These are phyloP conservation scores for Myotis planiceps DNA, from an alignment of 2,797 vertebrate genomes.

Conservation along the genomic window DNA sequence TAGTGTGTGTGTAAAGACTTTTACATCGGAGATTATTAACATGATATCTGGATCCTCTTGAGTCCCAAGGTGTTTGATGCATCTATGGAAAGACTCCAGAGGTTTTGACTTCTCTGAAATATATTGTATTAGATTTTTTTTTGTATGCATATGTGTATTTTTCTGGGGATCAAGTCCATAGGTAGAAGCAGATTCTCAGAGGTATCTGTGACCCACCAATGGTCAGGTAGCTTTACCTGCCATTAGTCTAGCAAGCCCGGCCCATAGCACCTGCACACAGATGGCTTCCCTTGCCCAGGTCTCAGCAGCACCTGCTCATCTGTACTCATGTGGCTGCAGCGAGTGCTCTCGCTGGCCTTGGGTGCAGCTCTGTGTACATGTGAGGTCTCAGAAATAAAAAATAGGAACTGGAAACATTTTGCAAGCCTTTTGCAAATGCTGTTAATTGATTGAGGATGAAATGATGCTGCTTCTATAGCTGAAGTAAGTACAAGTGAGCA, in stretches of 20 bases:
- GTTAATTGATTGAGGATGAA: background rate
- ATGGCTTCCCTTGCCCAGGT: background rate
- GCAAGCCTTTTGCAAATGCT: constrained; percentile 15
- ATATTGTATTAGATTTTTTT: background rate
- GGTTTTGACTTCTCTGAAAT: constrained; percentile 26
- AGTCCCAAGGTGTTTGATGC: background rate
- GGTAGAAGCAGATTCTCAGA: background rate
- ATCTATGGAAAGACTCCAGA: background rate
- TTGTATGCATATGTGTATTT: background rate
- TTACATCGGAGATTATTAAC: background rate
- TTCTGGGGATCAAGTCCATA: background rate
- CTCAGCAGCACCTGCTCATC: background rate
- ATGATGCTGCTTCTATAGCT: background rate
- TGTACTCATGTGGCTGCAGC: too few relatives aligned
- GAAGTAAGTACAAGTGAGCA: constrained; percentile 10
- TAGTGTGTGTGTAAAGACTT: background rate
- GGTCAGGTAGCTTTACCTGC: background rate
- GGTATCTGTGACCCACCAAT: background rate
- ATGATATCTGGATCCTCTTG: background rate
- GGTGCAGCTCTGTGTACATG: background rate
- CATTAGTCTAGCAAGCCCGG: background rate
- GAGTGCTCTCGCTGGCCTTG: background rate
- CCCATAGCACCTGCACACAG: background rate
- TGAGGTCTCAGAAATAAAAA: background rate
- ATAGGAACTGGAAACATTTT: background rate